Evolutionary conservation across 2,888 invertebrate species (phyloP).

Genomic region (Harpalus rufipes): DNA sequence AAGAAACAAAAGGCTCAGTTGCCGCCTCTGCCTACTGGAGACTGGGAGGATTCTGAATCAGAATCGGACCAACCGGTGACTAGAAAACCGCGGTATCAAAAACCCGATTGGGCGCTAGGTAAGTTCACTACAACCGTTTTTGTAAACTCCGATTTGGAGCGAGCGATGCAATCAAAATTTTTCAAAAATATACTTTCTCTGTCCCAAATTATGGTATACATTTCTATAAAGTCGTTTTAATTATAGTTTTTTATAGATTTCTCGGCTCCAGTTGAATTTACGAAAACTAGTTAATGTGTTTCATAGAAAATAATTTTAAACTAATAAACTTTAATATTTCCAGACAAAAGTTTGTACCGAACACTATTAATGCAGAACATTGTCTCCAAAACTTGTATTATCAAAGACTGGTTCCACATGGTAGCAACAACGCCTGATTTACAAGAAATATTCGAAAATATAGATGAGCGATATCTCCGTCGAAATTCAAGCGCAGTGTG

Average conservation of each 20-base stretch:
- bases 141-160: neutral
- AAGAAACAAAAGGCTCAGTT: constrained; percentile 73
- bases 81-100: constrained; percentile 73
- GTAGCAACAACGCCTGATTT: constrained; percentile 83
- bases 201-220: too few relatives aligned
- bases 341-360: constrained; percentile 72
- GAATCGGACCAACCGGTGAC: constrained; percentile 74
- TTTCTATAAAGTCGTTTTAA: too few relatives aligned
- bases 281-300: too few relatives aligned
- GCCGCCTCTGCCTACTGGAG: constrained; percentile 79
- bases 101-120: constrained; percentile 78
- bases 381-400: constrained; percentile 75
- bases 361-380: constrained; percentile 67
- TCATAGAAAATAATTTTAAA: neutral
- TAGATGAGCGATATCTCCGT: constrained; percentile 82
- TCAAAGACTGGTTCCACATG: constrained; percentile 82
- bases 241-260: too few relatives aligned
- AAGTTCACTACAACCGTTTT: constrained; percentile 68
- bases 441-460: constrained; percentile 83
- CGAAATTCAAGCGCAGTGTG: constrained; percentile 88
- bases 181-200: too few relatives aligned
- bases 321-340: constrained; percentile 69
- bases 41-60: constrained; percentile 80
- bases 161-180: too few relatives aligned
- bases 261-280: too few relatives aligned